phyloP scores from a whole-genome alignment of 2,113 vertebrate species.

The Synodontis membranacea region DNA sequence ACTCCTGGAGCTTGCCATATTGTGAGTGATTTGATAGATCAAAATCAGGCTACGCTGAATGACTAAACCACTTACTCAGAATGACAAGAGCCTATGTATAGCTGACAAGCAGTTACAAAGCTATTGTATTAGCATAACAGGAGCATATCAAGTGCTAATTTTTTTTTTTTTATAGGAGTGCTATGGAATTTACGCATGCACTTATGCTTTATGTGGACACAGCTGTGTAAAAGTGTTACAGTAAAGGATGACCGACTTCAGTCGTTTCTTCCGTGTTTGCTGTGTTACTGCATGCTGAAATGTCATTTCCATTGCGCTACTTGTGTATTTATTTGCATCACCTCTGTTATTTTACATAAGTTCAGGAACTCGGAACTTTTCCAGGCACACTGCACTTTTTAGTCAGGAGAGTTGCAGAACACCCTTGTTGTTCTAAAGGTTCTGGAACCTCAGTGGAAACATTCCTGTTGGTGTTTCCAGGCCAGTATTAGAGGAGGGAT shows the following conservation, averaged over 20 bases:
- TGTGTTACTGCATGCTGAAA: not conserved
- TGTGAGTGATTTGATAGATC: not conserved
- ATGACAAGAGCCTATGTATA: not conserved
- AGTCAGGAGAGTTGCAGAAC: not conserved
- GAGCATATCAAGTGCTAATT: not conserved
- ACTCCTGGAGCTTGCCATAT: not conserved
- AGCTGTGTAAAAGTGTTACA: not conserved
- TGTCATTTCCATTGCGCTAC: not conserved
- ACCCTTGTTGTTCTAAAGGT: not conserved
- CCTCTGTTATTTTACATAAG: conserved; percentile 12
- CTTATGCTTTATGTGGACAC: not conserved
- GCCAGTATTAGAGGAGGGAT: not conserved
- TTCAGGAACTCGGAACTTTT: conserved; percentile 20
- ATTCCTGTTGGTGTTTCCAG: not conserved
- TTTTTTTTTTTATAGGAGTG: not conserved
- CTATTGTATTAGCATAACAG: not conserved
- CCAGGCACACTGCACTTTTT: not conserved
- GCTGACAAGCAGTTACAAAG: not conserved
- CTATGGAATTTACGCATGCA: not conserved
- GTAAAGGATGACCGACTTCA: not conserved
- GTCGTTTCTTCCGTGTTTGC: not conserved
- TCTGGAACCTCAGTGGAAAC: not conserved
- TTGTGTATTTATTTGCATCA: conserved; percentile 17
- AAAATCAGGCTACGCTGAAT: not conserved
- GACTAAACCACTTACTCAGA: not conserved